Conservation (phyloP, 2,113 vertebrate genomes). For the Oceanites oceanicus region DNA sequence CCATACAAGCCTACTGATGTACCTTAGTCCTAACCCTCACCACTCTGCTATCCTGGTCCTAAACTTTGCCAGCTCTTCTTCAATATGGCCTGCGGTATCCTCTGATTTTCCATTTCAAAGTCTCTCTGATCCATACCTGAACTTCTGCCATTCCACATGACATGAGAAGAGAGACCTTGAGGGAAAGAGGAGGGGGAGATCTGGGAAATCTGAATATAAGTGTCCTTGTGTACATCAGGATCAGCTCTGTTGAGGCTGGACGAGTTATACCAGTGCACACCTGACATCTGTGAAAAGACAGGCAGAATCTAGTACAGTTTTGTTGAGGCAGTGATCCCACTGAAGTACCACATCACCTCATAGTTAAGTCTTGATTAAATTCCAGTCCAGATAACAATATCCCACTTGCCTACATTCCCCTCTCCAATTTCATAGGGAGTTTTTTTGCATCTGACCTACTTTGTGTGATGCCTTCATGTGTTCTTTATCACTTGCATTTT, state of each 20-base stretch:
- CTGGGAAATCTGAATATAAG: not conserved
- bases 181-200: not conserved
- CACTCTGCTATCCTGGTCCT: not conserved
- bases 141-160: conserved; percentile 46
- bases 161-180: conserved; percentile 15
- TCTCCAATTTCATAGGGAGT: not conserved
- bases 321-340: conserved; percentile 3
- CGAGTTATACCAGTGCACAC: conserved; percentile 23
- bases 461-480: not conserved
- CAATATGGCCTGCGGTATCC: conserved; percentile 18
- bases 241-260: not conserved
- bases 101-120: conserved; percentile 66
- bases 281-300: conserved; percentile 41
- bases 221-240: not conserved
- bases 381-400: conserved; percentile 28
- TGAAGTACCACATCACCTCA: conserved; percentile 11
- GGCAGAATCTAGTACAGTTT: conserved; percentile 22
- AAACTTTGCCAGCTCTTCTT: conserved; percentile 31
- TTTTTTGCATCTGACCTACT: conserved; percentile 34
- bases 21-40: conserved; percentile 4
- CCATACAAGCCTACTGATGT: not conserved
- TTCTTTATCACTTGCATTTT: not conserved
- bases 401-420: conserved; percentile 1
- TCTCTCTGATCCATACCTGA: conserved; percentile 41
- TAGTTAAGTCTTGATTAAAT: conserved; percentile 41